Conservation (phyloP, 2,888 invertebrate species). For the Dendrolimus houi region DNA sequence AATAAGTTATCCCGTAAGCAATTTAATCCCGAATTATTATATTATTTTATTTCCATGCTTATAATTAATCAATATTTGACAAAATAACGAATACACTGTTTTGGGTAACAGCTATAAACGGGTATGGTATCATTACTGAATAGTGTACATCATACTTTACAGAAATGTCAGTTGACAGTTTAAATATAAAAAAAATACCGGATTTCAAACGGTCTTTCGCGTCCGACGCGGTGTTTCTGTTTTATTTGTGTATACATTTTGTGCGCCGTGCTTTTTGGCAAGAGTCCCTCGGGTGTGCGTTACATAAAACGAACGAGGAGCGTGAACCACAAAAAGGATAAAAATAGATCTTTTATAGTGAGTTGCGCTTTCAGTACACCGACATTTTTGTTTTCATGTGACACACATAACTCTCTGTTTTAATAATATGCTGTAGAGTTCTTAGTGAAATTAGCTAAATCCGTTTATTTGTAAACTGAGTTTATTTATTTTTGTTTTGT, state of each 20-base stretch:
- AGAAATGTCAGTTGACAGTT: conserved; percentile 21
- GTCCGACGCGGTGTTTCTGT: conserved; percentile 9
- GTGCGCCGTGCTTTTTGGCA: conserved; percentile 55
- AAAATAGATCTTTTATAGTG: conserved; percentile 66
- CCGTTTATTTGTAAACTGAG: conserved; percentile 53
- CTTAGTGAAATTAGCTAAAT: conserved; percentile 59
- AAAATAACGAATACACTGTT: too few relatives aligned
- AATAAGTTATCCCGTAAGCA: too few relatives aligned
- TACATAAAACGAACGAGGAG: conserved; percentile 60
- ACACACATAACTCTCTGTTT: conserved; percentile 58
- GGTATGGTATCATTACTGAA: too few relatives aligned
- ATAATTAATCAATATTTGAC: too few relatives aligned
- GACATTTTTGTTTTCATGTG: conserved; percentile 70
- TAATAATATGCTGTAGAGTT: conserved; percentile 56
- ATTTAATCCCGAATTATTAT: too few relatives aligned
- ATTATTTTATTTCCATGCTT: too few relatives aligned
- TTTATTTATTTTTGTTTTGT: conserved; percentile 47
- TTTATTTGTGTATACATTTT: conserved; percentile 5
- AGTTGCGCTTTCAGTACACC: conserved; percentile 53
- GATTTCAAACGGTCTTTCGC: conserved; percentile 56
- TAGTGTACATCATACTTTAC: too few relatives aligned
- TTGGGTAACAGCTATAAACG: too few relatives aligned
- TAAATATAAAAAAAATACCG: conserved; percentile 50
- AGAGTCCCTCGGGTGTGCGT: conserved; percentile 61
- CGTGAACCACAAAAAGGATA: conserved; percentile 59